Conservation (phyloP, 1,140 invertebrate genomes). For the Drosophila carrolli region DNA sequence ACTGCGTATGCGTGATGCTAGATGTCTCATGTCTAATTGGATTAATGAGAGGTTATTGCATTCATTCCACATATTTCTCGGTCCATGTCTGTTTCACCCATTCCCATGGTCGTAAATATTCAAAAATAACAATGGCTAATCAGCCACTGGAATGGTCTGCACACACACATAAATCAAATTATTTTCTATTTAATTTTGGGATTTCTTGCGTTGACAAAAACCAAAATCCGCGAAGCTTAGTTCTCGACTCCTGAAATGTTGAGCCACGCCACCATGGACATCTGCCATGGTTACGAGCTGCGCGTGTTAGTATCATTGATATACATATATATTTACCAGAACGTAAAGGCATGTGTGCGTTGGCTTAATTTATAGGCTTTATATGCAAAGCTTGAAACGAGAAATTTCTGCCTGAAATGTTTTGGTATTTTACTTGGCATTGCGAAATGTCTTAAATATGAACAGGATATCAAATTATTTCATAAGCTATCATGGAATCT, state of each 20-base stretch:
- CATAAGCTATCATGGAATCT: conserved; percentile 6
- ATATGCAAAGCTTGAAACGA: conserved; percentile 13
- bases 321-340: neutral
- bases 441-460: conserved; percentile 23
- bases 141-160: conserved; percentile 19
- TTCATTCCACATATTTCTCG: neutral
- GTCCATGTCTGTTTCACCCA: neutral
- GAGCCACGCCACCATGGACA: conserved; percentile 48
- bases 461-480: conserved; percentile 4
- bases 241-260: conserved; percentile 40
- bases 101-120: conserved; percentile 26
- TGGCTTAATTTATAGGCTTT: conserved; percentile 25
- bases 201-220: conserved; percentile 47
- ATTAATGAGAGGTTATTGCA: conserved; percentile 34
- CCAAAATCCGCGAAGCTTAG: conserved; percentile 60
- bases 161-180: conserved; percentile 65
- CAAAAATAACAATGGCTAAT: conserved; percentile 45
- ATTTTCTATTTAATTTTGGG: conserved; percentile 69
- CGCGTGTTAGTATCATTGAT: conserved; percentile 17
- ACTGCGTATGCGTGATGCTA: conserved; percentile 43
- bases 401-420: conserved; percentile 19
- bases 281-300: conserved; percentile 29
- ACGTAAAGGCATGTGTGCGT: conserved; percentile 1
- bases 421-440: conserved; percentile 17
- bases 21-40: conserved; percentile 35